Percentiles rank a stretch among this genome's conserved stretches.
These are phyloP conservation scores for Pelochelys cantorii DNA, from an alignment of 2,797 vertebrate genomes.

Conservation along the genomic window DNA sequence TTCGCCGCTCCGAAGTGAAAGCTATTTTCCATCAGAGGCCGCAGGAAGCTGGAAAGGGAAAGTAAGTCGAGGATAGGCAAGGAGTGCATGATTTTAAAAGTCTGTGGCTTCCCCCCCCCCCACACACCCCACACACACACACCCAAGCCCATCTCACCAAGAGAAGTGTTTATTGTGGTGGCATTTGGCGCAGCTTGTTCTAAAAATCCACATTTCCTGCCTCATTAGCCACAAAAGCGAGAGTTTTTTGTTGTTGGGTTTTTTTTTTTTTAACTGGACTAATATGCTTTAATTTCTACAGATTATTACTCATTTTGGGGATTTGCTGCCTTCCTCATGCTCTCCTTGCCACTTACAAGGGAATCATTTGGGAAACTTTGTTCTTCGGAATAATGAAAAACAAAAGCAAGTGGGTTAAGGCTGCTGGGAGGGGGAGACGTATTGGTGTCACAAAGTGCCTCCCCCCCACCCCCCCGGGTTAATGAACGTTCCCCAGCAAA, in stretches of 20 bases:
- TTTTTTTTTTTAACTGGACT: background rate
- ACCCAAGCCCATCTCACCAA: background rate
- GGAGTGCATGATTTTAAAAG: background rate
- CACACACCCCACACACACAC: background rate
- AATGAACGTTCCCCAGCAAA: background rate
- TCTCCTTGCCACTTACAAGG: background rate
- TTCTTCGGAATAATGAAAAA: background rate
- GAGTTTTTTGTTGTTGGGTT: accelerated
- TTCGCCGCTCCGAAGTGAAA: accelerated
- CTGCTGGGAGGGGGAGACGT: background rate
- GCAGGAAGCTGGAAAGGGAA: background rate
- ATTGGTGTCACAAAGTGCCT: background rate
- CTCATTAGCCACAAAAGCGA: background rate
- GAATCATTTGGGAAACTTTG: background rate
- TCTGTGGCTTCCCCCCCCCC: background rate
- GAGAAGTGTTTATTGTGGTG: background rate
- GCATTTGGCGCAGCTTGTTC: accelerated
- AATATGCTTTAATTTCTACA: background rate
- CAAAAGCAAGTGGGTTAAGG: background rate
- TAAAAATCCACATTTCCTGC: conserved; percentile 20
- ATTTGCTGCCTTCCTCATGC: background rate
- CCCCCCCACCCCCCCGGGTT: background rate
- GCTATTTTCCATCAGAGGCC: background rate
- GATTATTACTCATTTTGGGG: accelerated
- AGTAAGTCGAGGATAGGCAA: accelerated